Conservation (phyloP, 2,797 vertebrate species). For the Poecilia gillii region DNA sequence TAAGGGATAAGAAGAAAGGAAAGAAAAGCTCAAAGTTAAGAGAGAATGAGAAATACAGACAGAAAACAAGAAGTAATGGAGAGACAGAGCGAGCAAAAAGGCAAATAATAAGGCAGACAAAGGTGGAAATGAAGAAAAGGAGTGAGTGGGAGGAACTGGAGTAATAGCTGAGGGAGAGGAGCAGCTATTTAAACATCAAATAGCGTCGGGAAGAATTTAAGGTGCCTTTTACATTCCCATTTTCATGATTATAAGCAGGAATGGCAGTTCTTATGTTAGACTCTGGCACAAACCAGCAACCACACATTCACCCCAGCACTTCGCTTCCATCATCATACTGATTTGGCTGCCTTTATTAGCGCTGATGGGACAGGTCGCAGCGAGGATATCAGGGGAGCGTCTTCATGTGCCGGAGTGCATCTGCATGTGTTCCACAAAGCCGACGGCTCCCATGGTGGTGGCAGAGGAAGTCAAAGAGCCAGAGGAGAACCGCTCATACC, state of each 20-base stretch:
- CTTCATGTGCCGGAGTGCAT: background rate
- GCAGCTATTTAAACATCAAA: slow-evolving; percentile 57
- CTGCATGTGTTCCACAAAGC: background rate
- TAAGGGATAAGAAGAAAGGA: background rate
- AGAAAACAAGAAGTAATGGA: background rate
- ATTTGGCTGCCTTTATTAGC: slow-evolving; percentile 61
- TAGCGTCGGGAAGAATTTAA: slow-evolving; percentile 51
- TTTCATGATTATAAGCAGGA: slow-evolving; percentile 70
- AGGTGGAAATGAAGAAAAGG: slow-evolving; percentile 1
- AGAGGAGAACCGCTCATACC: slow-evolving; percentile 25
- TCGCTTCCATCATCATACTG: slow-evolving; percentile 30
- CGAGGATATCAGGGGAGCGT: slow-evolving; percentile 18
- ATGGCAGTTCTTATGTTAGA: slow-evolving; percentile 40
- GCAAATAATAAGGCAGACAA: background rate
- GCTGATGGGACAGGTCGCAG: slow-evolving; percentile 46
- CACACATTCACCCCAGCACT: slow-evolving; percentile 36
- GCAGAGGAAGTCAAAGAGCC: slow-evolving; percentile 26
- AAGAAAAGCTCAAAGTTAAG: background rate
- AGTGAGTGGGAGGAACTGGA: slow-evolving; percentile 7
- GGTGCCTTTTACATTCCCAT: slow-evolving; percentile 62
- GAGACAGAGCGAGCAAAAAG: slow-evolving; percentile 9
- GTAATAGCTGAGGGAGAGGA: slow-evolving; percentile 5
- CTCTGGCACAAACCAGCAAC: slow-evolving; percentile 8
- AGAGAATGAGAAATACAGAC: background rate
- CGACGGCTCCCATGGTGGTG: slow-evolving; percentile 23